Evolutionary conservation across 2,888 invertebrate genomes (phyloP).

Genomic region (Steinernema scapterisci): DNA sequence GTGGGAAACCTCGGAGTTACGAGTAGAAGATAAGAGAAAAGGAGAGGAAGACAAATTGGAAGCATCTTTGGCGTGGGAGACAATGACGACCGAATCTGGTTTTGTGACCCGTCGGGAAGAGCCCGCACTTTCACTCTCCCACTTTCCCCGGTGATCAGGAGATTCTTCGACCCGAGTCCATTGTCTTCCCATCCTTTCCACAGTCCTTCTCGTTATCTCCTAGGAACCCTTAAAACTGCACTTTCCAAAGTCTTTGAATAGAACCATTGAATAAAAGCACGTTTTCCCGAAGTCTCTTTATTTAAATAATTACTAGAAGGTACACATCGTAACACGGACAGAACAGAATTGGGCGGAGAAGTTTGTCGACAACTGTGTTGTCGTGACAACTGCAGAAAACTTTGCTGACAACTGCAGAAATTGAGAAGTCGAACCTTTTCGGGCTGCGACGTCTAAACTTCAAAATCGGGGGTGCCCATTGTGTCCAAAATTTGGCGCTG

Average conservation of each 20-base stretch:
- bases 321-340: neutral
- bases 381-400: neutral
- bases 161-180: neutral
- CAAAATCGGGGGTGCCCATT: constrained; percentile 14
- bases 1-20: neutral
- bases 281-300: neutral
- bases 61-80: neutral
- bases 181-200: neutral
- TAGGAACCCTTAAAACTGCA: neutral
- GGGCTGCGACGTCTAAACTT: neutral
- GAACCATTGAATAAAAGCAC: too few relatives aligned
- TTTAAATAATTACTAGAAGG: constrained; percentile 20
- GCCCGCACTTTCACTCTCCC: neutral
- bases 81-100: neutral
- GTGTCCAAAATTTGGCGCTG: neutral
- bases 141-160: neutral
- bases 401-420: neutral
- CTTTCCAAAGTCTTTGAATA: too few relatives aligned
- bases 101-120: neutral
- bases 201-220: too few relatives aligned
- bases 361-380: too few relatives aligned
- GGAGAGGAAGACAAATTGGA: neutral
- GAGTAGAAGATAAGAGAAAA: neutral
- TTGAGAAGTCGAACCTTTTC: neutral
- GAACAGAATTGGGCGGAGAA: neutral